Evolutionary conservation across 2,888 invertebrate genomes (phyloP).

Genomic region (Hyppa rectilinea): DNA sequence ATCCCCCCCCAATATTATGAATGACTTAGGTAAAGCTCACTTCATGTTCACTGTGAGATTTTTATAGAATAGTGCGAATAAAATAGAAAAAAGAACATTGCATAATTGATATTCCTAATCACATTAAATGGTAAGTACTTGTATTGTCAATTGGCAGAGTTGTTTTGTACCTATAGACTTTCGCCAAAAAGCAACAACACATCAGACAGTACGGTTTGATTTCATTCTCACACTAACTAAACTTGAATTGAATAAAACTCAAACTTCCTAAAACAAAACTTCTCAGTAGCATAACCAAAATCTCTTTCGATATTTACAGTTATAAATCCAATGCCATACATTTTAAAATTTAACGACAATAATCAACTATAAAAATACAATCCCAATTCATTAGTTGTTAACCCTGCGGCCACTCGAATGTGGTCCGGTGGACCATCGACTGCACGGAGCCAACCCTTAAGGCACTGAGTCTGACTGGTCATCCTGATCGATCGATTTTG

Average conservation of each 20-base stretch:
- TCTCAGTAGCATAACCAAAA: constrained; percentile 3
- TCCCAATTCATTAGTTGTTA: constrained; percentile 67
- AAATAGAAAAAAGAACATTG: neutral
- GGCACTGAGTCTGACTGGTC: constrained; percentile 77
- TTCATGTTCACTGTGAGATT: too few species aligned
- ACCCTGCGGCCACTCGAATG: constrained; percentile 68
- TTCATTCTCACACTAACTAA: neutral
- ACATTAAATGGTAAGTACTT: neutral
- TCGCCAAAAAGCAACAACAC: neutral
- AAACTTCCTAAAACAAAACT: neutral
- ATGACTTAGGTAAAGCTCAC: too few species aligned
- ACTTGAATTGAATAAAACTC: neutral
- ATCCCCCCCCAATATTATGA: too few species aligned
- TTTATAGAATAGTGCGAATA: too few species aligned
- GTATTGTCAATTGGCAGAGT: neutral
- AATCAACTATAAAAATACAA: constrained; percentile 67
- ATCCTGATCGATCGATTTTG: constrained; percentile 79
- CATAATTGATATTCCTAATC: neutral
- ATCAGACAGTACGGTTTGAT: too few species aligned
- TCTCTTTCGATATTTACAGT: constrained; percentile 40
- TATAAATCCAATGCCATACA: constrained; percentile 46
- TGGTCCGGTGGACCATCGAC: constrained; percentile 61
- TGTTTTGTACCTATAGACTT: neutral
- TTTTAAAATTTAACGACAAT: constrained; percentile 58
- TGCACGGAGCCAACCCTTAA: constrained; percentile 66